Evolutionary conservation across 1,140 invertebrate genomes (phyloP).

Genomic region (Apolygus lucorum): DNA sequence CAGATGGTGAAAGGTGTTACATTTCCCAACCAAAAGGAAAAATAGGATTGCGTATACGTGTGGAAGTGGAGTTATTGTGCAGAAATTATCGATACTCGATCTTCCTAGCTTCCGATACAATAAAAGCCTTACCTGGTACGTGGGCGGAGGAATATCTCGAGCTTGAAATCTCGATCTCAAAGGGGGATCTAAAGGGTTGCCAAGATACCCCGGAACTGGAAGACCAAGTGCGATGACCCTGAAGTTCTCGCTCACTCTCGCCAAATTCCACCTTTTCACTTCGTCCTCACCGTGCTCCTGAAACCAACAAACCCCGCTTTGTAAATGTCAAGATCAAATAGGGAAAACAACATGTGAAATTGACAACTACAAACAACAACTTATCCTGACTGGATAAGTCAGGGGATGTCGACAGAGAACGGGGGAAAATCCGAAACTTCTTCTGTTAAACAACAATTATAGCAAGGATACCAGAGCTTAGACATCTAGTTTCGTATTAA

Average conservation of each 20-base stretch:
- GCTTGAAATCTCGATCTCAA: constrained; percentile 91
- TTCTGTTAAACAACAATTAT: no score
- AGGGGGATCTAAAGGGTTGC: constrained; percentile 92
- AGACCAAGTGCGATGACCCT: constrained; percentile 83
- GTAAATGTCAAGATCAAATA: constrained; percentile 22
- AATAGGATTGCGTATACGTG: no score
- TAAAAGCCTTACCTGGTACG: constrained; percentile 51
- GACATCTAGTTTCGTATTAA: no score
- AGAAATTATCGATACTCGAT: no score
- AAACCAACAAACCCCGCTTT: constrained; percentile 32
- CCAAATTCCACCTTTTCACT: constrained; percentile 75
- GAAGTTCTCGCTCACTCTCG: constrained; percentile 85
- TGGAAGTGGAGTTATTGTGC: no score
- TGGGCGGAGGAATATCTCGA: constrained; percentile 59
- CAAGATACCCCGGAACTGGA: constrained; percentile 69
- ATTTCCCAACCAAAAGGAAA: no score
- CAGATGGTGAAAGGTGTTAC: no score
- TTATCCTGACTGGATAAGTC: constrained; percentile 24
- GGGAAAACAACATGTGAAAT: no score
- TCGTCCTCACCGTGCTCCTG: constrained; percentile 69
- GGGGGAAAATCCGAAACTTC: no score
- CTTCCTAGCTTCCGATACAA: no score
- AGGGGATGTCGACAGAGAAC: no score
- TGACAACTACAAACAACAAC: neutral
- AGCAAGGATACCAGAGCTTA: no score